phyloP scores from a whole-genome alignment of 2,888 invertebrate genomes.

The Lycia hirtaria region DNA sequence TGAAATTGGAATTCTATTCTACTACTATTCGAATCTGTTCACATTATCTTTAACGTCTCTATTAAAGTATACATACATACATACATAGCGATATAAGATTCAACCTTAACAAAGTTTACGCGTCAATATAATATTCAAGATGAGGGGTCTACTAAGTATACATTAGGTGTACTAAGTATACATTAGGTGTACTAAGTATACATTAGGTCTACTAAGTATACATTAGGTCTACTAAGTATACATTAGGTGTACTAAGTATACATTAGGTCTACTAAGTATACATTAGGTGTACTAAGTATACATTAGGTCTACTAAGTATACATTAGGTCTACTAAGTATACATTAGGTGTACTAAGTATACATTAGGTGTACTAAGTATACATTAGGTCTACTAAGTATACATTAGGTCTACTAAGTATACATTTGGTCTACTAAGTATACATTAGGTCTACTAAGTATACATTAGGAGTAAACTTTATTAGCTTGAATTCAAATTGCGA shows the following conservation, averaged over 20 bases:
- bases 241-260: neutral
- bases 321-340: neutral
- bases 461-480: neutral
- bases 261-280: neutral
- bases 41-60: neutral
- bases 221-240: neutral
- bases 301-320: neutral
- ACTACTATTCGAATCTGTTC: neutral
- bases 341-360: neutral
- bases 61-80: conserved; percentile 1
- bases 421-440: neutral
- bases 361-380: neutral
- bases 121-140: conserved; percentile 1
- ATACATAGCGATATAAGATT: neutral
- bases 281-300: neutral
- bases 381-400: neutral
- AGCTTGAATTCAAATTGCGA: neutral
- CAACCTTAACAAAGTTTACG: neutral
- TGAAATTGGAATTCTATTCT: too few species aligned
- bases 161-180: neutral
- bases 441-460: neutral
- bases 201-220: neutral
- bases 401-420: neutral
- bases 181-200: neutral
- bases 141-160: neutral